These are phyloP conservation scores for Pterocles burchelli DNA, from an alignment of 2,113 vertebrate species.

Conservation along the genomic window DNA sequence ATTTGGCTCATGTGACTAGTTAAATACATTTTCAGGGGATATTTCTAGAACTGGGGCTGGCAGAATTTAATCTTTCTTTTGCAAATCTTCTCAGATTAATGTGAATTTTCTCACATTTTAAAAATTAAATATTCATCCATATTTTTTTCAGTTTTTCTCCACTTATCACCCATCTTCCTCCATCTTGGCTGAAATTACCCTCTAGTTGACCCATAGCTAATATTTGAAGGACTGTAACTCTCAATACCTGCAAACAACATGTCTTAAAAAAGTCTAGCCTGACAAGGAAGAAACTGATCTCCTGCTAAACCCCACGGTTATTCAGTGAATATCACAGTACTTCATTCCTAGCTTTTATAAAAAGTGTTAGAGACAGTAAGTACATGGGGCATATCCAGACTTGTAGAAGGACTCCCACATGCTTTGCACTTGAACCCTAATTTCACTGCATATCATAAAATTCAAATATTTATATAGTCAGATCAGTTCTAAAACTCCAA, in stretches of 20 bases:
- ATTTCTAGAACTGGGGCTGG: not conserved
- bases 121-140: not conserved
- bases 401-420: not conserved
- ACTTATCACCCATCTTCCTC: not conserved
- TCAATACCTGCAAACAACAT: not conserved
- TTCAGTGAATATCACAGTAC: not conserved
- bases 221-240: not conserved
- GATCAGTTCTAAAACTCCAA: not conserved
- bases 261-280: not conserved
- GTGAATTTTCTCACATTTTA: constrained; percentile 2
- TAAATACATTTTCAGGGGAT: not conserved
- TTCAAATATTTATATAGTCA: not conserved
- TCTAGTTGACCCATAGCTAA: not conserved
- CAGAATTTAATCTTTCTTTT: constrained; percentile 1
- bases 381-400: not conserved
- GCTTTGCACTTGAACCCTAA: not conserved
- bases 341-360: not conserved
- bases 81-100: not conserved
- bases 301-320: not conserved
- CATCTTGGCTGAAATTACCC: not conserved
- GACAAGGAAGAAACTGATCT: not conserved
- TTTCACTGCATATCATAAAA: not conserved
- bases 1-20: not conserved
- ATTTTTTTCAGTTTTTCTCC: not conserved
- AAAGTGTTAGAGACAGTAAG: not conserved